phyloP scores from a whole-genome alignment of 2,888 invertebrate genomes.

The Spialia ferax region DNA sequence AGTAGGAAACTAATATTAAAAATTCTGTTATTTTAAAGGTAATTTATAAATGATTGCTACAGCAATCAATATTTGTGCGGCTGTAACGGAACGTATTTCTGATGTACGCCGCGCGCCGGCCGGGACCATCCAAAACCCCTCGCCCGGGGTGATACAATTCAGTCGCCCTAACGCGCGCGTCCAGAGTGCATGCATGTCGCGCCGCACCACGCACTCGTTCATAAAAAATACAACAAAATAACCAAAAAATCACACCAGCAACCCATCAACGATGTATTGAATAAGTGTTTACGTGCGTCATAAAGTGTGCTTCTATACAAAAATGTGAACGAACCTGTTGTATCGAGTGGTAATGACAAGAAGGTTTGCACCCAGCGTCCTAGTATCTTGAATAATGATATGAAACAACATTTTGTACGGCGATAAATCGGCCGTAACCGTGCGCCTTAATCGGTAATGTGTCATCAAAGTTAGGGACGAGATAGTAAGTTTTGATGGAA shows the following conservation, averaged over 20 bases:
- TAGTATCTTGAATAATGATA: slow-evolving; percentile 72
- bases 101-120: slow-evolving; percentile 66
- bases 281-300: slow-evolving; percentile 48
- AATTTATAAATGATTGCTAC: not conserved
- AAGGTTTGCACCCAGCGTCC: slow-evolving; percentile 63
- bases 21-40: not conserved
- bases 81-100: slow-evolving; percentile 67
- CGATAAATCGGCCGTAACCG: slow-evolving; percentile 77
- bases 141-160: slow-evolving; percentile 67
- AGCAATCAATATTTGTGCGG: slow-evolving; percentile 49
- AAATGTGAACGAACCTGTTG: slow-evolving; percentile 50
- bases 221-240: slow-evolving; percentile 68
- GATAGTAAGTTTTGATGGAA: slow-evolving; percentile 55
- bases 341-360: slow-evolving; percentile 54
- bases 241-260: slow-evolving; percentile 62
- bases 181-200: slow-evolving; percentile 58
- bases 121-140: slow-evolving; percentile 70
- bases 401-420: slow-evolving; percentile 77
- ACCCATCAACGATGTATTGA: slow-evolving; percentile 54
- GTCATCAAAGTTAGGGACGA: slow-evolving; percentile 60
- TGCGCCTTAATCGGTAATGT: slow-evolving; percentile 78
- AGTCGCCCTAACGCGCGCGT: slow-evolving; percentile 70
- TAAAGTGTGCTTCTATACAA: slow-evolving; percentile 46
- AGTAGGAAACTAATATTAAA: not conserved
- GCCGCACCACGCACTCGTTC: slow-evolving; percentile 45